Evolutionary conservation across 2,113 vertebrate species (phyloP).

Genomic region (Bubo blakistoni): DNA sequence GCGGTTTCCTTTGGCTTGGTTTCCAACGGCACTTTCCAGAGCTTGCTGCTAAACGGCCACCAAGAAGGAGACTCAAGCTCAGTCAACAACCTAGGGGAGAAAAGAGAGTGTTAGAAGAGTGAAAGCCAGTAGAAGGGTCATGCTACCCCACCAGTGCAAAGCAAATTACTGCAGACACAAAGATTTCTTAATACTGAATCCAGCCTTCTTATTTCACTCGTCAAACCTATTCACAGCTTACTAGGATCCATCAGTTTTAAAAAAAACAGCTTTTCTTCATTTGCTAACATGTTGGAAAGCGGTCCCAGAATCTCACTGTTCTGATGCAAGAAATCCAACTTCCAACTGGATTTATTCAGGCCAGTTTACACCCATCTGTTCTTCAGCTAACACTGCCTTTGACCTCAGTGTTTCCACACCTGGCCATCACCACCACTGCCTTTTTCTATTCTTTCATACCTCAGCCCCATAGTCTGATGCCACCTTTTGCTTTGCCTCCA

Average conservation of each 20-base stretch:
- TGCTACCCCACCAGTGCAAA: background rate
- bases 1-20: slow-evolving; percentile 59
- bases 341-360: background rate
- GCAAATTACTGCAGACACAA: background rate
- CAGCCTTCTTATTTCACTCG: background rate
- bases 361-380: background rate
- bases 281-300: rapidly evolving
- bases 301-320: background rate
- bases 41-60: slow-evolving; percentile 90
- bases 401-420: background rate
- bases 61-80: slow-evolving; percentile 90
- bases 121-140: rapidly evolving
- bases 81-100: slow-evolving; percentile 77
- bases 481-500: background rate
- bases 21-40: slow-evolving; percentile 78
- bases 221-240: background rate
- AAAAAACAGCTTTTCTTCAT: background rate
- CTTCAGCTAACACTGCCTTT: background rate
- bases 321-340: background rate
- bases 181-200: background rate
- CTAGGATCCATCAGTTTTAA: background rate
- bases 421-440: background rate
- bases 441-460: background rate
- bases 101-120: background rate
- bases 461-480: background rate